Evolutionary conservation across 2,888 invertebrate species (phyloP), one percentile per base, ranked within the genome.

Genomic region (Xanthia togata): DNA sequence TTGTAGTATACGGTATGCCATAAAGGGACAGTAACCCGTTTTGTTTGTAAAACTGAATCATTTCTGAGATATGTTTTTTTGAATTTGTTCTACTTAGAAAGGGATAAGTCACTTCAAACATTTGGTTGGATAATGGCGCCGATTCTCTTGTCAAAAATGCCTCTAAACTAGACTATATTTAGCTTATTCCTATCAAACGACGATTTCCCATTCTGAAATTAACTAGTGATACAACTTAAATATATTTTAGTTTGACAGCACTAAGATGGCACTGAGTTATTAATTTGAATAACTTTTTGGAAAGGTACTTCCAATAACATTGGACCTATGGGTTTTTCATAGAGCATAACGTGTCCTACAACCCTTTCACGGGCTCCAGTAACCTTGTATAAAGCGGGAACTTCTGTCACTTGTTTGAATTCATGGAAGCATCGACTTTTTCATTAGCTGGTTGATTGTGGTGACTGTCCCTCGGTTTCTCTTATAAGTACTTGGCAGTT

Each of bases 401-500:
- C 23, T 47, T 26, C 23, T 17, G 60, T 31, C 23, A 17, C 0
- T 44, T 31, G 26, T 72, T 35, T n/a, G 5, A 50, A 31, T 60
- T 47, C 9, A 53, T 26, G 4, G 12, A 23, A 5, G 12, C 26
- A 57, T 50, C 44, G 38, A 20, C 11, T 53, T 26, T 75, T 41
- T 62, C 44, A 47, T 69, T 44, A 60, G 44, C 23, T 23, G 5
- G 2, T 31, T 41, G 20, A 63, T 57, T 50, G 8, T 35, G 26
- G 12, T 38, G 23, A 69, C n/a, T 38, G 35, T 2, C n/a, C 6
- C 35, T 55, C 44, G 70, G 57, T 83, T 84, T 80, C 76, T 50
- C 71, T 53, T 38, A 0, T 3, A n/a, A 3, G 14, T 12, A 76
- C 63, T 62, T 80, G 70, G 31, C 59, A 74, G 64, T 70, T 69